Conservation (phyloP, 2,888 invertebrate species). For the Chaetoderma sp. region DNA sequence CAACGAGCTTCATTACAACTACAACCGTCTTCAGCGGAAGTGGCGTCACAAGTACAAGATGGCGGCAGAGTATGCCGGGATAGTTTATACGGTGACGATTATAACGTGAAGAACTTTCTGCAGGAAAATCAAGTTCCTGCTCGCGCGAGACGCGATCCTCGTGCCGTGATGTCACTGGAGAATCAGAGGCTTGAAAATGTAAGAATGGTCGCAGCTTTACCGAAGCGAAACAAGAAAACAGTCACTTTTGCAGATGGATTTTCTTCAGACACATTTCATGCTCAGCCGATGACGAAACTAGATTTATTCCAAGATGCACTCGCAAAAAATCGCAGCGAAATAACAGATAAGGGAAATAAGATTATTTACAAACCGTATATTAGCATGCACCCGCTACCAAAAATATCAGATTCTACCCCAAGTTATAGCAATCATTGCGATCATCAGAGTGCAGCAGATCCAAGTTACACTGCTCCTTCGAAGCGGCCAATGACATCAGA, state of each 20-base stretch:
- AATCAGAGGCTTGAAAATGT: conserved; percentile 56
- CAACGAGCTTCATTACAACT: conserved; percentile 47
- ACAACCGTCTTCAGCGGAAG: conserved; percentile 50
- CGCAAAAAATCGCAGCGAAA: conserved; percentile 16
- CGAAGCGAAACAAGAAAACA: conserved; percentile 35
- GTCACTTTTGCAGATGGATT: conserved; percentile 53
- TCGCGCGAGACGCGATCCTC: conserved; percentile 56
- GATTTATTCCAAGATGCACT: conserved; percentile 3
- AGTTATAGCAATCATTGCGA: neutral
- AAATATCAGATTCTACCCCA: neutral
- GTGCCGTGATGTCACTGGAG: conserved; percentile 56
- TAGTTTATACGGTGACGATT: conserved; percentile 55
- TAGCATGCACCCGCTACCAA: conserved; percentile 39
- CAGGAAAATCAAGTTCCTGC: conserved; percentile 58
- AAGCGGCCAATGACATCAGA: neutral
- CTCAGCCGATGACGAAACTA: conserved; percentile 15
- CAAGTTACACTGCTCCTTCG: too few relatives aligned
- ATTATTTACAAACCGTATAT: conserved; percentile 29
- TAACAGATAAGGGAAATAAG: neutral
- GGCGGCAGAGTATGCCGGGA: conserved; percentile 50
- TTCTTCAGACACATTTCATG: neutral
- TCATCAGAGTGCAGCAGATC: neutral
- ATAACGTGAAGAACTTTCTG: conserved; percentile 63
- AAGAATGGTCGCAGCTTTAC: conserved; percentile 7
- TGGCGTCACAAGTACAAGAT: conserved; percentile 53